These are phyloP conservation scores for Antheraea yamamai DNA, from an alignment of 2,888 invertebrate genomes.

Conservation along the genomic window DNA sequence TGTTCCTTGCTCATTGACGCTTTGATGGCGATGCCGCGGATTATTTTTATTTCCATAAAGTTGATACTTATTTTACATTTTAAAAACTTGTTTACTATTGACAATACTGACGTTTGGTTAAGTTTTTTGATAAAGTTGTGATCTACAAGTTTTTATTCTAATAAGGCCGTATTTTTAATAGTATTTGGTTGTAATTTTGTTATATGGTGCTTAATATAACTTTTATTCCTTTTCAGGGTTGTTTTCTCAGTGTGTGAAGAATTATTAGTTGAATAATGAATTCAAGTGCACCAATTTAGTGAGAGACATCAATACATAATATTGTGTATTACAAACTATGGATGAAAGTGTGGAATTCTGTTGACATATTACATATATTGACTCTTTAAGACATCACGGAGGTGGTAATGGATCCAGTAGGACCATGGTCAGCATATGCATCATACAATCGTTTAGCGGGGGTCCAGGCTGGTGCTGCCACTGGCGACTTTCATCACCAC, in stretches of 20 bases:
- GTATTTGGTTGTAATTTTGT: conserved; percentile 43
- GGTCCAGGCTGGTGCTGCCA: conserved; percentile 85
- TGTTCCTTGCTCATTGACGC: conserved; percentile 73
- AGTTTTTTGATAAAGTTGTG: neutral
- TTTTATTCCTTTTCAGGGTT: conserved; percentile 73
- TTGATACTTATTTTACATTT: conserved; percentile 24
- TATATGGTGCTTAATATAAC: conserved; percentile 20
- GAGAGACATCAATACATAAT: conserved; percentile 58
- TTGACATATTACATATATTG: conserved; percentile 75
- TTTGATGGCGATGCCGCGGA: conserved; percentile 70
- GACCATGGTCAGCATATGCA: conserved; percentile 92
- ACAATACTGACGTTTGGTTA: conserved; percentile 16
- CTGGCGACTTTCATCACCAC: conserved; percentile 86
- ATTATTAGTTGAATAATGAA: conserved; percentile 58
- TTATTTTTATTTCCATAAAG: conserved; percentile 42
- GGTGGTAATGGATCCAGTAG: conserved; percentile 93
- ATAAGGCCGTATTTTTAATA: conserved; percentile 32
- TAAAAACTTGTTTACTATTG: conserved; percentile 27
- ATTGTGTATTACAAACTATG: conserved; percentile 74
- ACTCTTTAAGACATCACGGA: conserved; percentile 68
- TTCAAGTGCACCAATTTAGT: conserved; percentile 64
- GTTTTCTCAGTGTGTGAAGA: conserved; percentile 53
- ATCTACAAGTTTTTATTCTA: conserved; percentile 25
- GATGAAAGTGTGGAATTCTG: conserved; percentile 80
- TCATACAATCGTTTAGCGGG: conserved; percentile 91